Conservation (phyloP, 2,797 vertebrate genomes). For the Microchirus variegatus region DNA sequence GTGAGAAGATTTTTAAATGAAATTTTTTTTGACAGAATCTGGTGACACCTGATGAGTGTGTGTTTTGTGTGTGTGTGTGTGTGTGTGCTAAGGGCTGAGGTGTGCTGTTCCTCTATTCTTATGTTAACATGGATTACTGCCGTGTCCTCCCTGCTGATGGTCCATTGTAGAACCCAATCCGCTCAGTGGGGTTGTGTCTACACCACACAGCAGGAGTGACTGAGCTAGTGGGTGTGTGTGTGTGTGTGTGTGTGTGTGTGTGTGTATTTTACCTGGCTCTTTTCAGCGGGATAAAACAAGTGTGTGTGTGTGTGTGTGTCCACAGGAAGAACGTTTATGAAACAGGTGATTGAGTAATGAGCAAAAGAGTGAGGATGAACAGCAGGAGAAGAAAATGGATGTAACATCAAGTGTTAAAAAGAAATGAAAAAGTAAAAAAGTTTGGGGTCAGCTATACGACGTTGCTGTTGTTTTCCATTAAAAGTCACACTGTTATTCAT, state of each 20-base stretch:
- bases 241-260: conserved; percentile 30
- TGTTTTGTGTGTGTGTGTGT: conserved; percentile 34
- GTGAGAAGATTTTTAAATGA: conserved; percentile 3
- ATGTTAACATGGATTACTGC: conserved; percentile 71
- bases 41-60: conserved; percentile 30
- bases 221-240: conserved; percentile 38
- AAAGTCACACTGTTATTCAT: too few species aligned
- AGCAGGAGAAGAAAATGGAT: neutral
- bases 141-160: conserved; percentile 60
- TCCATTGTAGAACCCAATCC: conserved; percentile 56
- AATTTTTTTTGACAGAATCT: neutral
- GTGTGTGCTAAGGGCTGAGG: conserved; percentile 48
- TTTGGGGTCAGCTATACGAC: too few species aligned
- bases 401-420: neutral
- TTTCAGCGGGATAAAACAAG: neutral
- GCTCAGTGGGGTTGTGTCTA: conserved; percentile 77
- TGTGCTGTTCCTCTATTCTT: conserved; percentile 60
- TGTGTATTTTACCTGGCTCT: conserved; percentile 24
- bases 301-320: neutral
- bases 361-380: neutral
- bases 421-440: too few species aligned
- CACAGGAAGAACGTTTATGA: neutral
- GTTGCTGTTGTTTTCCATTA: too few species aligned
- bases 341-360: neutral
- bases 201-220: conserved; percentile 67